phyloP scores from a whole-genome alignment of 2,113 vertebrate species.

The Catharus fuscescens region DNA sequence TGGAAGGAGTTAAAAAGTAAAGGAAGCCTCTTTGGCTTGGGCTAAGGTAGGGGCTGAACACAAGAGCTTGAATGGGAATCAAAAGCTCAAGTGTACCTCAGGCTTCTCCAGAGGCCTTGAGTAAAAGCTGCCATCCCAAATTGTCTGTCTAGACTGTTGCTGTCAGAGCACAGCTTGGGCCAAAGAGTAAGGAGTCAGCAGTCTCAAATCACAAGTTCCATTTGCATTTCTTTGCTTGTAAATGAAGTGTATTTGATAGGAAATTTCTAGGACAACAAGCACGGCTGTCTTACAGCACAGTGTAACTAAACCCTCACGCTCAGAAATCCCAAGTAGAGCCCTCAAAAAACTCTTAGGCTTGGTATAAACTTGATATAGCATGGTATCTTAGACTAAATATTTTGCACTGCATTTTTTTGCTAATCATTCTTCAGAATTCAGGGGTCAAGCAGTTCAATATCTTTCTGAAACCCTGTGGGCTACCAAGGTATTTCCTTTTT shows the following conservation, averaged over 20 bases:
- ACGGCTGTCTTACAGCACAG: not conserved
- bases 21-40: not conserved
- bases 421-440: not conserved
- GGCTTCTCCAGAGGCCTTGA: not conserved
- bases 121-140: not conserved
- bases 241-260: not conserved
- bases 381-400: accelerated
- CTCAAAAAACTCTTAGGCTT: not conserved
- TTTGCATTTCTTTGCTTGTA: not conserved
- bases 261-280: not conserved
- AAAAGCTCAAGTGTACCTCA: not conserved
- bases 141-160: not conserved
- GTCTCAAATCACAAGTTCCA: not conserved
- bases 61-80: not conserved
- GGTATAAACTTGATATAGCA: not conserved
- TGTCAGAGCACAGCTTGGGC: not conserved
- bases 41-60: not conserved
- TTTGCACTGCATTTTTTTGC: not conserved
- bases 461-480: not conserved
- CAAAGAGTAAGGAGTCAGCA: not conserved
- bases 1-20: not conserved
- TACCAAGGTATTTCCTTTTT: not conserved
- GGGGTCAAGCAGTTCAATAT: not conserved
- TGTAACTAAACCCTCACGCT: not conserved
- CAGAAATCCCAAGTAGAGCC: not conserved